These are phyloP conservation scores for Henricia sp. DNA, from an alignment of 53 echinoderm and acorn worm species.

Conservation along the genomic window DNA sequence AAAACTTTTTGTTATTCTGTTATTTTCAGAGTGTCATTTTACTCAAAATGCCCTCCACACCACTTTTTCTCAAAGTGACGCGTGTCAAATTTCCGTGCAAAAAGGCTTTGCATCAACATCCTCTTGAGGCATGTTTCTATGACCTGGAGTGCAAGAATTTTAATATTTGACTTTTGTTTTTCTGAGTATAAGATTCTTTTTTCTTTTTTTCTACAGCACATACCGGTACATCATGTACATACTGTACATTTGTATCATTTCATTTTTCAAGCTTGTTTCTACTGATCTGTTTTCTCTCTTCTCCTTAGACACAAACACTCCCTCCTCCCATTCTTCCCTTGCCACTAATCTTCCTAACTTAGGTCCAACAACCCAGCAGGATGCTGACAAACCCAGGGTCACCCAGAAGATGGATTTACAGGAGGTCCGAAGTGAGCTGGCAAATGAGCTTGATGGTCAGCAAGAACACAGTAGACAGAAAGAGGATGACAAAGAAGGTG, in stretches of 20 bases:
- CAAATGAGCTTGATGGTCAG: constrained; percentile 43
- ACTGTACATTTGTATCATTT: background rate
- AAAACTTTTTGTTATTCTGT: too few relatives aligned
- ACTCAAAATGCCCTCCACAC: too few relatives aligned
- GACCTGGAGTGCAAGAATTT: too few relatives aligned
- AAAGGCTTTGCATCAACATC: too few relatives aligned
- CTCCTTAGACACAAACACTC: constrained; percentile 49
- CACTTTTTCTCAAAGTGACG: too few relatives aligned
- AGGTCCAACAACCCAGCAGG: background rate
- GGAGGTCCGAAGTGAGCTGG: constrained; percentile 36
- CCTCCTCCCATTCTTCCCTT: constrained; percentile 47
- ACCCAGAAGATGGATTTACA: constrained; percentile 10
- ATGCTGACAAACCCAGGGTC: constrained; percentile 2
- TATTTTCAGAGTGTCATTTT: too few relatives aligned
- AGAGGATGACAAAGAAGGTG: background rate
- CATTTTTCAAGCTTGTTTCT: background rate
- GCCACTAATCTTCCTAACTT: constrained; percentile 52
- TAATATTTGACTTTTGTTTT: too few relatives aligned
- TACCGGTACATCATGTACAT: background rate
- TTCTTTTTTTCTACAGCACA: too few relatives aligned
- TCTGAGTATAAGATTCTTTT: too few relatives aligned
- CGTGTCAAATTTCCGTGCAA: too few relatives aligned
- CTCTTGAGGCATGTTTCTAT: too few relatives aligned
- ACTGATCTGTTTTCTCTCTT: background rate
- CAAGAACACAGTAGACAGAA: constrained; percentile 27